Base-by-base conservation (phyloP, 2,113 vertebrate species). In the Macquaria ambigua region DNA sequence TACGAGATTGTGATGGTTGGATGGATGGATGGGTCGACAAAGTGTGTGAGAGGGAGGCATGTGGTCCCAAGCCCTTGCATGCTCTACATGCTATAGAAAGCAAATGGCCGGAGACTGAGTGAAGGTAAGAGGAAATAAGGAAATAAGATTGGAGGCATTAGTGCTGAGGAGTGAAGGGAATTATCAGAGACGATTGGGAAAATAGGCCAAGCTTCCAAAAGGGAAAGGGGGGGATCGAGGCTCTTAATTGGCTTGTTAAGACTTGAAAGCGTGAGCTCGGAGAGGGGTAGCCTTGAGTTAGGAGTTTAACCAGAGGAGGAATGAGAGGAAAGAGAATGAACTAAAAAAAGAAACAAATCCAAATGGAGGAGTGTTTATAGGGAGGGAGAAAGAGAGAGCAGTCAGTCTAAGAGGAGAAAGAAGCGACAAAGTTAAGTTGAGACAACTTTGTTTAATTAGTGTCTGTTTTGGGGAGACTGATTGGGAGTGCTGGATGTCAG, bases 381-480 rank as follows among this genome's bases (percentile, higher is more conserved):
- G 28, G 18, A 85, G 74, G 85, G 37, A 43, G 28, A 31, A n/a
- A 12, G 43, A 7, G 11, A 55, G 48, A 31, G 11, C 25, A 73
- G 53, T 59, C 23, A 41, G 21, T 59, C 21, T 55, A 9, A 63
- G 31, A 56, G n/a, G 2, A 50, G 46, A 34, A 67, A 71, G 43
- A 52, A 46, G 25, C 34, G 77, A 79, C 48, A 48, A 87, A 92
- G 84, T 87, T 80, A 90, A 91, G 84, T 88, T 93, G 77, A 90
- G 68, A 89, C 86, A 92, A 89, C 87, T 90, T 91, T 87, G 90
- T 93, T 92, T 90, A 93, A 94, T 94, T 89, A 82, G 76, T 90
- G 84, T 84, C 79, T 93, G 87, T 93, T 95, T 94, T 86, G 88
- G 87, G 82, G 89, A 69, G 87, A 87, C 85, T 96, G 95, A 94